Percentiles rank a stretch among this genome's conserved stretches.
These are phyloP conservation scores for Crocodylus rhombifer DNA, from an alignment of 2,797 vertebrate genomes.

Conservation along the genomic window DNA sequence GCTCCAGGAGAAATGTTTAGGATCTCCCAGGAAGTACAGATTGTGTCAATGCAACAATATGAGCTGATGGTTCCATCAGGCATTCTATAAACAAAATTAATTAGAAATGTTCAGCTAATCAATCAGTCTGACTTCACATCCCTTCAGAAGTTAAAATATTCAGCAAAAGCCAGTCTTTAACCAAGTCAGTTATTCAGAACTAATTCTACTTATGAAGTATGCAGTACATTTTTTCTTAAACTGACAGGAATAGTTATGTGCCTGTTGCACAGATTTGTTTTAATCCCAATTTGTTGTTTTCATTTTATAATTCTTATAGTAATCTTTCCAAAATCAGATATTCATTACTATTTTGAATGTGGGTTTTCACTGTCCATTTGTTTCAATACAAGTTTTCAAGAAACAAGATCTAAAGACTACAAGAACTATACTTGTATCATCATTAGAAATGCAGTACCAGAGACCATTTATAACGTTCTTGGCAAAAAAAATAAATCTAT, in stretches of 20 bases:
- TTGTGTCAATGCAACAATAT: background rate
- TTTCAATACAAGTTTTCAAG: background rate
- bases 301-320: background rate
- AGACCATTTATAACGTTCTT: background rate
- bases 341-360: background rate
- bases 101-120: background rate
- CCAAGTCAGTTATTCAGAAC: background rate
- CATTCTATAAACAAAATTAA: background rate
- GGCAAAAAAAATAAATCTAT: background rate
- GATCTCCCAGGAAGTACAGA: background rate
- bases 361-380: background rate
- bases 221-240: background rate
- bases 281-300: background rate
- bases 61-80: background rate
- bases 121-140: background rate
- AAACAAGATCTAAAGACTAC: background rate
- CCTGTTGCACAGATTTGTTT: background rate
- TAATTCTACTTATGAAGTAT: background rate
- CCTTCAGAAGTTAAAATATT: background rate
- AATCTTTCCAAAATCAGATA: background rate
- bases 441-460: background rate
- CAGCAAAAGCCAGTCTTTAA: background rate
- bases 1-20: background rate
- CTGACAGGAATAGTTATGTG: background rate
- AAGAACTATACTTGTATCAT: background rate